phyloP scores from a whole-genome alignment of 1,140 invertebrate genomes.

The Bombus affinis region DNA sequence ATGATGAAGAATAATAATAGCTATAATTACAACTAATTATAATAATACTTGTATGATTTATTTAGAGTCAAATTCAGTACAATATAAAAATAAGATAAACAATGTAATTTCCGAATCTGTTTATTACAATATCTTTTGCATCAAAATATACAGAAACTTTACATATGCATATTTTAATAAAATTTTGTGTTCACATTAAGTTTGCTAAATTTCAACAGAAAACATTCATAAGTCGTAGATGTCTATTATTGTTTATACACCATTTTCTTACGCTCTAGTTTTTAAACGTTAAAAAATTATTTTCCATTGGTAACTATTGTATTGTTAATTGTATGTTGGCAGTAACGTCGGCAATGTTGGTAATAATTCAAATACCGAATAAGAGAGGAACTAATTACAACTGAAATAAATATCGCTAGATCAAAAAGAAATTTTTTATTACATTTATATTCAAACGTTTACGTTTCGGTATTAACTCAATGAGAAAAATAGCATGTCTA shows the following conservation, averaged over 20 bases:
- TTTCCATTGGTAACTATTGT: not conserved
- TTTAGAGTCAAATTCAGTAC: conserved; percentile 18
- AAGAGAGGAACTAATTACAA: not conserved
- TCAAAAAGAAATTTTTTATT: not conserved
- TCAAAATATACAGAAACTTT: not conserved
- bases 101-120: not conserved
- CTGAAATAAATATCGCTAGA: not conserved
- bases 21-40: conserved; percentile 24
- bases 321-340: not conserved
- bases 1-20: conserved; percentile 26
- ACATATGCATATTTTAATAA: not conserved
- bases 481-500: not conserved
- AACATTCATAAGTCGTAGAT: not conserved
- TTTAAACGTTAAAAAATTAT: not conserved
- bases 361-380: not conserved
- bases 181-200: not conserved
- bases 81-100: not conserved
- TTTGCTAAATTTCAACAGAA: not conserved
- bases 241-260: too few species aligned
- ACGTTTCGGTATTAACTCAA: not conserved
- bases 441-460: not conserved
- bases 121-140: not conserved
- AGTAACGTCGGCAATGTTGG: not conserved
- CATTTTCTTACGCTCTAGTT: not conserved
- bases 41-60: conserved; percentile 39